A percentile compares a stretch with the other conserved stretches of the same genome.
Evolutionary conservation across 2,113 vertebrate species (phyloP).

Genomic region (Saguinus imperator): DNA sequence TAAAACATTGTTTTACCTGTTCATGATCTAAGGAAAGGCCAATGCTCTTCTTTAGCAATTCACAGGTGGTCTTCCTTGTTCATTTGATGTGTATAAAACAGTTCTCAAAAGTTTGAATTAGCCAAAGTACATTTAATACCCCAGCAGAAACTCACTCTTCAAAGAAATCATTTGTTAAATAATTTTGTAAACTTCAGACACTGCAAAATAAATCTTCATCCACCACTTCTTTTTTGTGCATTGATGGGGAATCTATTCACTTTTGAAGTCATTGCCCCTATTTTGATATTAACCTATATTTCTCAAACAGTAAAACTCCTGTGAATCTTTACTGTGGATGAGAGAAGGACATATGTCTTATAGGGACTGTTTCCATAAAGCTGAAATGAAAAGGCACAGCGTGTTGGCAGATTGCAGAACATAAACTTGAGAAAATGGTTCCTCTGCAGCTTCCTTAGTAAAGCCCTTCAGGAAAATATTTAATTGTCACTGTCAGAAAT

Average conservation of each 20-base stretch:
- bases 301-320: not conserved
- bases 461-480: not conserved
- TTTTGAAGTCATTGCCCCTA: not conserved
- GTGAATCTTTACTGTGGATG: not conserved
- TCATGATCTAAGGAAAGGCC: not conserved
- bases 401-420: not conserved
- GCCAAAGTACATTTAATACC: not conserved
- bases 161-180: not conserved
- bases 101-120: slow-evolving; percentile 4
- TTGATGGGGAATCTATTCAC: not conserved
- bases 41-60: not conserved
- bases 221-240: not conserved
- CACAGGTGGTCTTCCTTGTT: not conserved
- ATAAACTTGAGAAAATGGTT: not conserved
- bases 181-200: not conserved
- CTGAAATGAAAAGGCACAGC: not conserved
- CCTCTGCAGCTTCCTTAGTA: not conserved
- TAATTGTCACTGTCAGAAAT: slow-evolving; percentile 21
- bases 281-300: not conserved
- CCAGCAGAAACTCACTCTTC: not conserved
- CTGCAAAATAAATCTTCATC: not conserved
- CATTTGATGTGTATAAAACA: not conserved
- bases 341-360: not conserved
- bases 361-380: not conserved
- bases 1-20: not conserved